phyloP scores from a whole-genome alignment of 2,113 vertebrate genomes.

The Diadophis punctatus region DNA sequence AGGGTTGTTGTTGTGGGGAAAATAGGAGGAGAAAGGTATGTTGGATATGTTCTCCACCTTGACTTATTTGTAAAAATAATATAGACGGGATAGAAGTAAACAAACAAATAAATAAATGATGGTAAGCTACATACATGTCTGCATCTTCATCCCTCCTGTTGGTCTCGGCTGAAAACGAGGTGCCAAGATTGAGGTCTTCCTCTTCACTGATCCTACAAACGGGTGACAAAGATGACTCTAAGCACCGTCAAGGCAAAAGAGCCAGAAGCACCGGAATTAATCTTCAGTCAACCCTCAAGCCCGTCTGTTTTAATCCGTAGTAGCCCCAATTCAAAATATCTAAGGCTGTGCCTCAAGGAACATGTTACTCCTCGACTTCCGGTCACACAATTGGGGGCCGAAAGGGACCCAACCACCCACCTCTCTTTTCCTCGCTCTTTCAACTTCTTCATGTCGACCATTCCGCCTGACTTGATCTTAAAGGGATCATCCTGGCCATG shows the following conservation, averaged over 20 bases:
- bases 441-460: constrained; percentile 97
- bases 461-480: constrained; percentile 91
- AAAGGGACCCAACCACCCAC: constrained; percentile 74
- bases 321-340: background rate
- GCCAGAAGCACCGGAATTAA: background rate
- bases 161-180: constrained; percentile 96
- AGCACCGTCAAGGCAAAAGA: background rate
- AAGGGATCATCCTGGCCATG: constrained; percentile 87
- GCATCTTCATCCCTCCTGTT: constrained; percentile 96
- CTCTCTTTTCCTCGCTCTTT: constrained; percentile 91
- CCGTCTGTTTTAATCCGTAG: background rate
- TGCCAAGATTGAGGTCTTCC: constrained; percentile 91
- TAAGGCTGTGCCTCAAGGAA: background rate
- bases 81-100: background rate
- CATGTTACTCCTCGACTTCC: background rate
- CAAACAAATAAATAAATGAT: background rate
- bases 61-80: too few species aligned
- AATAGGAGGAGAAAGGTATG: too few species aligned
- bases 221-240: background rate
- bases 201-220: constrained; percentile 86
- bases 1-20: too few species aligned
- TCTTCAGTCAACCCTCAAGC: background rate
- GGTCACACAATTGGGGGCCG: background rate
- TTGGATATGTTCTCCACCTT: too few species aligned
- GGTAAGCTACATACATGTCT: constrained; percentile 82